Conservation (phyloP, 1,140 invertebrate genomes). For the Aradophagus sp. region DNA sequence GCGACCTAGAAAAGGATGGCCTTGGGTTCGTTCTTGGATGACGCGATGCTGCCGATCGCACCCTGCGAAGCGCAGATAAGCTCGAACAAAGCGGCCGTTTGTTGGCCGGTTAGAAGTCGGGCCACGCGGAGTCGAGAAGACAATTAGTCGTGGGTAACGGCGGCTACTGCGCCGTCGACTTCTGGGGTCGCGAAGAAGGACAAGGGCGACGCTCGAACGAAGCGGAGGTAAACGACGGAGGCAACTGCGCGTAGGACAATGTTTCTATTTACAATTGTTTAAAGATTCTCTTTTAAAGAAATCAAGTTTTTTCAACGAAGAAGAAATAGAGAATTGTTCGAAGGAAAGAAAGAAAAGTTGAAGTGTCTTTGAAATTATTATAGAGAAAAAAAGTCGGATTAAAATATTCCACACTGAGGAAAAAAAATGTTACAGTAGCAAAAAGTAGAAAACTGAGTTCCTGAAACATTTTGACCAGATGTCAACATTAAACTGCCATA, state of each 20-base stretch:
- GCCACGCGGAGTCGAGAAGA: slow-evolving; percentile 10
- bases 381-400: too few species aligned
- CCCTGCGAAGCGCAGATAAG: slow-evolving; percentile 47
- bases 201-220: slow-evolving; percentile 32
- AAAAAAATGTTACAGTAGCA: too few species aligned
- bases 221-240: slow-evolving; percentile 21
- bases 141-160: slow-evolving; percentile 34
- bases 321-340: background rate
- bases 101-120: slow-evolving; percentile 15
- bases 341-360: background rate
- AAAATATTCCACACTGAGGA: too few species aligned
- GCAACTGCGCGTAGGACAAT: too few species aligned
- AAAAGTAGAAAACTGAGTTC: too few species aligned
- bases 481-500: too few species aligned
- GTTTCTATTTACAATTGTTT: slow-evolving; percentile 12
- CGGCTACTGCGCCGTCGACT: slow-evolving; percentile 20
- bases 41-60: slow-evolving; percentile 33
- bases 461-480: too few species aligned
- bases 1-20: slow-evolving; percentile 44
- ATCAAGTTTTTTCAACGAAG: too few species aligned
- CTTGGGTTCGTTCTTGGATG: slow-evolving; percentile 28
- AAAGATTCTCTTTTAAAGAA: background rate
- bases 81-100: slow-evolving; percentile 35
- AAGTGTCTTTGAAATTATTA: too few species aligned
- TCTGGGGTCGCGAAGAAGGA: slow-evolving; percentile 38